Evolutionary conservation across 2,797 vertebrate genomes (phyloP), one percentile per base, ranked within the genome.

Genomic region (Darevskia nairensis): DNA sequence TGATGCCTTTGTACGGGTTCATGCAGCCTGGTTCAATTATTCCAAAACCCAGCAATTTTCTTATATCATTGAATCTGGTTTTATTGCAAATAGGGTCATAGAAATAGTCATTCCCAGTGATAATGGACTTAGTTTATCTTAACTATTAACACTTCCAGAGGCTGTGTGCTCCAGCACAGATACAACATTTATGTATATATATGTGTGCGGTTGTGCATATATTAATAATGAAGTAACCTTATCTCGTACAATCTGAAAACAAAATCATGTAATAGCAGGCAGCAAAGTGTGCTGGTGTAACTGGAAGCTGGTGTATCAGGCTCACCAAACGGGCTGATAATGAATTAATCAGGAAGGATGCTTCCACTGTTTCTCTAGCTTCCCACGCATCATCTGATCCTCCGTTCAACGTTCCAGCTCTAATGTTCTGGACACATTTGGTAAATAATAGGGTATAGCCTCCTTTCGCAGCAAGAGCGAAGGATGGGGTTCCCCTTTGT

Each of bases 281-380:
- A 94, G 82, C 76, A 84, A 0, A 0, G 93, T 92, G 94, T 95
- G 93, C 90, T 75, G 39, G 55, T 89, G 95, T 95, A 96, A 96
- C 95, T 94, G 90, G 94, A 96, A 94, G 94, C 92, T 23, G 92
- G 89, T 89, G 88, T 90, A 95, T 95, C 93, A 91, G 90, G 90
- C 92, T 96, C 90, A 94, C 93, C 92, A 88, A 94, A 94, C 90
- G 95, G 93, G 94, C 94, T 80, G 90, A 88, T 93, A 91, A 97
- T 98, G 95, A 98, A 98, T 98, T 97, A 98, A 96, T 98, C 95
- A 98, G 96, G 95, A 95, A 92, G 89, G 92, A 96, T 97, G 96
- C 96, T 97, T 97, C 88, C 95, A 91, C 97, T 95, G 91, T 94
- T 95, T 90, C 93, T 92, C 93, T 88, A 89, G 90, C 90, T 94